Percentiles rank a stretch among this genome's conserved stretches.
phyloP scores from a whole-genome alignment of 2,797 vertebrate species.

The Malacoraja senta region DNA sequence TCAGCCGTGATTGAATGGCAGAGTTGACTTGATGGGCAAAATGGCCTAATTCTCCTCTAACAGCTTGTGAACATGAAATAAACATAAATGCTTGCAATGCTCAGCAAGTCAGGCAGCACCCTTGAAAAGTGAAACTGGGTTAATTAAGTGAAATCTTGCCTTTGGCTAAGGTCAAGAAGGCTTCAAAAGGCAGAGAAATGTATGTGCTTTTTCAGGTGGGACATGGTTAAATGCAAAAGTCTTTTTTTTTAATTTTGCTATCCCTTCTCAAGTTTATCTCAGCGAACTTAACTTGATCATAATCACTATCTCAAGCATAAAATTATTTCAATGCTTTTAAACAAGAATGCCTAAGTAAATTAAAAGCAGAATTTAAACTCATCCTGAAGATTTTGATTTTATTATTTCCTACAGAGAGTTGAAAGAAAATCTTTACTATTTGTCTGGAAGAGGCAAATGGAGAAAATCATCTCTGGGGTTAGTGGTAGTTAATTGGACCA shows the following conservation, averaged over 20 bases:
- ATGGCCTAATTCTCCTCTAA: too few relatives aligned
- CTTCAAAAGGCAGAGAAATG: neutral
- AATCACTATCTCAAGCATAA: neutral
- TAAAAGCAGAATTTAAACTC: neutral
- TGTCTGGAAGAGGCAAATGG: neutral
- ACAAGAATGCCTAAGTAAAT: neutral
- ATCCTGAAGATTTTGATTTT: neutral
- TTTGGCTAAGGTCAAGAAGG: neutral
- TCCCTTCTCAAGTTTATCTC: neutral
- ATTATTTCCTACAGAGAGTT: neutral
- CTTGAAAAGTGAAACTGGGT: too few relatives aligned
- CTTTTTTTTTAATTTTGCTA: neutral
- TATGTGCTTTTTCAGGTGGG: neutral
- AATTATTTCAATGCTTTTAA: neutral
- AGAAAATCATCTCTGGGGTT: neutral
- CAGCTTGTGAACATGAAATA: too few relatives aligned
- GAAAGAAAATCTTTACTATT: neutral
- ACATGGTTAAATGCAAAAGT: neutral
- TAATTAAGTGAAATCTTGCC: neutral
- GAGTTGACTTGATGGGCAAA: too few relatives aligned
- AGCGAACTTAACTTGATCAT: neutral
- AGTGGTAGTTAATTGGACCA: neutral
- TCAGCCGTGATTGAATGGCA: too few relatives aligned
- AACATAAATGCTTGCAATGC: too few relatives aligned
- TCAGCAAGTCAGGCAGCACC: too few relatives aligned